Evolutionary conservation across 2,113 vertebrate species (phyloP).

Genomic region (Prunella himalayana): DNA sequence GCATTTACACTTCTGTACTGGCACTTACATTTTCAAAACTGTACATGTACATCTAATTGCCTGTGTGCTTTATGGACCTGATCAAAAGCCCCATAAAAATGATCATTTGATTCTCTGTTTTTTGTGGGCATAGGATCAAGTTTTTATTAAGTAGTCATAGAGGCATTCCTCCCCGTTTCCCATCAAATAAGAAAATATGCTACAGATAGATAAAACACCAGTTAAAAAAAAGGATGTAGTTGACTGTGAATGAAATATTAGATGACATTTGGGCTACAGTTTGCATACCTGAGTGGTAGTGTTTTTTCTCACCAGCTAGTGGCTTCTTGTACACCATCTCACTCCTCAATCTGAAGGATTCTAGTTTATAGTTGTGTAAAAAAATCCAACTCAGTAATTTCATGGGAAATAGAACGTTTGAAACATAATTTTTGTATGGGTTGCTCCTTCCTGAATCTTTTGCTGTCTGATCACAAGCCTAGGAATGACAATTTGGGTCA

Average conservation of each 20-base stretch:
- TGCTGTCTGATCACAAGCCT: not conserved
- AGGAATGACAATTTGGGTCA: not conserved
- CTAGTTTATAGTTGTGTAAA: not conserved
- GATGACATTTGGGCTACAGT: not conserved
- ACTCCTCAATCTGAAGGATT: not conserved
- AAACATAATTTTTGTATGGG: not conserved
- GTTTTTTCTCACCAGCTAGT: not conserved
- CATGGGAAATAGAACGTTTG: not conserved
- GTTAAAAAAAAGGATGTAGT: not conserved
- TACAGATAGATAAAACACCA: not conserved
- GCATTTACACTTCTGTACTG: not conserved
- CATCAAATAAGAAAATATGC: not conserved
- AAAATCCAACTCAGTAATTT: not conserved
- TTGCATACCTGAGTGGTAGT: not conserved
- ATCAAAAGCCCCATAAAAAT: not conserved
- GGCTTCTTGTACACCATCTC: not conserved
- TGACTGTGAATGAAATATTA: not conserved
- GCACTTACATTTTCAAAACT: not conserved
- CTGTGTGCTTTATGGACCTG: not conserved
- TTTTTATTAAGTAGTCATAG: not conserved
- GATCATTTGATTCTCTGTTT: not conserved
- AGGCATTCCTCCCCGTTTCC: not conserved
- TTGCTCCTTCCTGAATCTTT: not conserved
- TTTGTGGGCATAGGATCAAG: not conserved
- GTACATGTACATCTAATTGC: not conserved